phyloP scores from a whole-genome alignment of 53 echinoderm and acorn worm genomes.

The Glandiceps talaboti region DNA sequence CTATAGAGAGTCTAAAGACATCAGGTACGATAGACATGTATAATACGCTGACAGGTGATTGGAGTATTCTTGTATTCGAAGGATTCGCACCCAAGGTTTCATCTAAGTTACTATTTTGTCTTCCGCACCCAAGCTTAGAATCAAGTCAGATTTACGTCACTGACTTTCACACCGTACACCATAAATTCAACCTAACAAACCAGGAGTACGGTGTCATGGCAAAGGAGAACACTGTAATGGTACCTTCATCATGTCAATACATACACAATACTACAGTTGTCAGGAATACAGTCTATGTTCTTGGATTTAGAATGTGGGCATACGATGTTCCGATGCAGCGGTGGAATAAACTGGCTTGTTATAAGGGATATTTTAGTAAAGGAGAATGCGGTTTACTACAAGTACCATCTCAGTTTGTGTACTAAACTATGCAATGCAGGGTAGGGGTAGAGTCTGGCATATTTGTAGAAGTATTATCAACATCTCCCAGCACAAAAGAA shows the following conservation, averaged over 20 bases:
- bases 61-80: neutral
- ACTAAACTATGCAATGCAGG: too few species aligned
- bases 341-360: neutral
- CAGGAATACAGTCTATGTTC: neutral
- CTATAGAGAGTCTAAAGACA: neutral
- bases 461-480: too few species aligned
- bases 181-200: neutral
- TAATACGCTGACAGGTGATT: neutral
- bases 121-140: neutral
- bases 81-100: neutral
- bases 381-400: neutral
- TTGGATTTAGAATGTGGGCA: neutral
- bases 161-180: neutral
- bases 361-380: neutral
- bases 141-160: neutral
- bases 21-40: neutral
- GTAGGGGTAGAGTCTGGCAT: too few species aligned
- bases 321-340: neutral
- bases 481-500: too few species aligned
- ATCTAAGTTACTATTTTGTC: neutral
- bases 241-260: too few species aligned
- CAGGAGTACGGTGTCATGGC: neutral
- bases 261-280: neutral
- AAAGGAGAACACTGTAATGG: too few species aligned
- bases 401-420: neutral